These are phyloP conservation scores for Azorinus chamasolen DNA, from an alignment of 2,888 invertebrate genomes.

Conservation along the genomic window DNA sequence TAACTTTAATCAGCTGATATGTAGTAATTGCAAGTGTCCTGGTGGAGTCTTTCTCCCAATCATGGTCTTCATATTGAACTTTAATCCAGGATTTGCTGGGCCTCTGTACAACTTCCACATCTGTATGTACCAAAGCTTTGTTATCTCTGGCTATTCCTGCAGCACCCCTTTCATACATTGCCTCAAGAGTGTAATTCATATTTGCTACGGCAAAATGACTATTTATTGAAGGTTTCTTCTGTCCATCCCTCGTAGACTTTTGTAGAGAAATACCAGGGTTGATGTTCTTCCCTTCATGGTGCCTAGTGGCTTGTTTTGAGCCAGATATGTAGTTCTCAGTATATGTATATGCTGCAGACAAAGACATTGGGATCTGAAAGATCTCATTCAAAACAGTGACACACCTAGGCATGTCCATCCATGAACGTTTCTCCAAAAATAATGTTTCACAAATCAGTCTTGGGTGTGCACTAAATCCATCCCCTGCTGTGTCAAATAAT, in stretches of 20 bases:
- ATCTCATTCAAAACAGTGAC: constrained; percentile 23
- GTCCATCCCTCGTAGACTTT: constrained; percentile 23
- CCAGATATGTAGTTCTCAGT: constrained; percentile 22
- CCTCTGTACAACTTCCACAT: constrained; percentile 27
- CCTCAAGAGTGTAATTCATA: constrained; percentile 18
- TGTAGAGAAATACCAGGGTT: constrained; percentile 29
- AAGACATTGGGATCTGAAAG: constrained; percentile 17
- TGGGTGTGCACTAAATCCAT: constrained; percentile 21
- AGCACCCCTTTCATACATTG: constrained; percentile 9
- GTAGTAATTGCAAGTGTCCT: constrained; percentile 29
- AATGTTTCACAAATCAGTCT: constrained; percentile 27
- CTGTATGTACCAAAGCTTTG: constrained; percentile 33
- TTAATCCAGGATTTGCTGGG: constrained; percentile 22
- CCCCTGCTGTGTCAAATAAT: constrained; percentile 16
- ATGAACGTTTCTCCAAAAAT: constrained; percentile 11
- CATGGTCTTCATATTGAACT: constrained; percentile 28
- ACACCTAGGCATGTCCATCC: constrained; percentile 23
- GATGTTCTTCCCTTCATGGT: constrained; percentile 30
- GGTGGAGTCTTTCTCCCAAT: constrained; percentile 30
- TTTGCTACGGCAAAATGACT: constrained; percentile 18
- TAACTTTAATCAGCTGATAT: constrained; percentile 32
- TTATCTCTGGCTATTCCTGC: constrained; percentile 25
- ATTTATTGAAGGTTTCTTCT: constrained; percentile 23
- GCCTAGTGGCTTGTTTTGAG: constrained; percentile 21
- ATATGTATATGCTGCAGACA: constrained; percentile 25